Evolutionary conservation across 2,797 vertebrate species (phyloP), one percentile per base, ranked within the genome.

Genomic region (Heteromormyrus szaboi): DNA sequence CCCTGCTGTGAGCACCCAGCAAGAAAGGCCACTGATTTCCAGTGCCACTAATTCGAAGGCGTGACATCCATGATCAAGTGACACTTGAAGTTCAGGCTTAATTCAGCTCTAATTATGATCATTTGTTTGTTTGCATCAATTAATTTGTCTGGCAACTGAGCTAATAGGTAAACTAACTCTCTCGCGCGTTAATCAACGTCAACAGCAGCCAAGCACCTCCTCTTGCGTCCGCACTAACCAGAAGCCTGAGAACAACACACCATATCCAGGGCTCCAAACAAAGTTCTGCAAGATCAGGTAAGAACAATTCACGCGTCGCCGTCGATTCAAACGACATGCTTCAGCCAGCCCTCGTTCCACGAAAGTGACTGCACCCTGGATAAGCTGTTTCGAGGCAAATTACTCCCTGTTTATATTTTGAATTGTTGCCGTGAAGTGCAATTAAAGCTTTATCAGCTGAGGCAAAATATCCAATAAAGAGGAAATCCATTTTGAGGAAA

Each of bases 51-150:
- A 25, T 25, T 86, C 9, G 2, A n/a, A 53, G n/a, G 37, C 37
- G 50, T 51, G 72, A 81, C 72, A 46, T 17, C 9, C 44, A n/a
- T 29, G 53, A 46, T 48, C 59, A 54, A 54, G 54, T 76, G 54
- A n/a, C n/a, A 72, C 54, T 85, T 87, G 87, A 59, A 46, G 76
- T 84, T 62, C 54, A 50, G 11, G 87, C 79, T 53, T 88, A 88
- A 87, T 88, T 76, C 89, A 87, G 53, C 89, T 84, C 79, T 87
- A 88, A 88, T 89, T 88, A 41, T 33, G 65, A 84, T 90, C 88
- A 91, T 90, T 91, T 91, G 86, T 25, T 53, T 88, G 72, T 88
- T 90, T 84, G 48, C 81, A 85, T 91, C 91, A 91, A 92, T 91
- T 90, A 89, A 91, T 92, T 90, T 86, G 59, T 85, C 87, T 89